Evolutionary conservation across 2,888 invertebrate species (phyloP).

Genomic region (Cheilosia urbana): DNA sequence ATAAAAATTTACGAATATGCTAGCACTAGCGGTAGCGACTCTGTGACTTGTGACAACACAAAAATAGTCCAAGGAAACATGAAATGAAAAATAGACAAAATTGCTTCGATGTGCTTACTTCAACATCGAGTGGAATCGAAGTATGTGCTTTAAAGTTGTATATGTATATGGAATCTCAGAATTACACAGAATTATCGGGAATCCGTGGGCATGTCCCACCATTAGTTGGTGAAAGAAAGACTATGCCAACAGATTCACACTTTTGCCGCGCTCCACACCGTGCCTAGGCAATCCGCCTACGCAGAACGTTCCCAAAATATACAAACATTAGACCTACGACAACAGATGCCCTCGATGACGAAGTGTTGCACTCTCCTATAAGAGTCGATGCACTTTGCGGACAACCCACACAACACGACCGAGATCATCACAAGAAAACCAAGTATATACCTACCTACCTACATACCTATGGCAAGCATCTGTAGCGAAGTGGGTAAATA

Average conservation of each 20-base stretch:
- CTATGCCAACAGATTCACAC: conserved; percentile 63
- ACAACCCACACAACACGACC: conserved; percentile 54
- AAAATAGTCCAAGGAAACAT: conserved; percentile 73
- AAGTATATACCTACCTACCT: neutral
- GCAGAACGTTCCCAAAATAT: conserved; percentile 65
- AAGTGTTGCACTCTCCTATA: conserved; percentile 49
- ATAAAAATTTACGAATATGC: conserved; percentile 29
- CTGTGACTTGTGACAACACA: conserved; percentile 44
- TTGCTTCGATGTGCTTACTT: conserved; percentile 49
- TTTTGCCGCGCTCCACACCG: conserved; percentile 31
- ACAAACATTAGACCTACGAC: conserved; percentile 67
- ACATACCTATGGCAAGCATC: neutral
- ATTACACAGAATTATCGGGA: conserved; percentile 62
- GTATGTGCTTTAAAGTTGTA: conserved; percentile 26
- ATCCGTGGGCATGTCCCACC: conserved; percentile 58
- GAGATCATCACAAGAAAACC: conserved; percentile 27
- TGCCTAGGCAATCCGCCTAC: conserved; percentile 59
- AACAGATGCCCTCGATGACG: conserved; percentile 66
- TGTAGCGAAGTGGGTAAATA: conserved; percentile 5
- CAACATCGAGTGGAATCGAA: conserved; percentile 46
- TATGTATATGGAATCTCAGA: conserved; percentile 27
- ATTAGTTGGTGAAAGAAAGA: conserved; percentile 58
- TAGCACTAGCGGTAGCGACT: conserved; percentile 4
- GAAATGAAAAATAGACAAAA: conserved; percentile 50
- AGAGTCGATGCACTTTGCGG: conserved; percentile 73